Evolutionary conservation across 2,113 vertebrate species (phyloP).

Genomic region (Perognathus longimembris): DNA sequence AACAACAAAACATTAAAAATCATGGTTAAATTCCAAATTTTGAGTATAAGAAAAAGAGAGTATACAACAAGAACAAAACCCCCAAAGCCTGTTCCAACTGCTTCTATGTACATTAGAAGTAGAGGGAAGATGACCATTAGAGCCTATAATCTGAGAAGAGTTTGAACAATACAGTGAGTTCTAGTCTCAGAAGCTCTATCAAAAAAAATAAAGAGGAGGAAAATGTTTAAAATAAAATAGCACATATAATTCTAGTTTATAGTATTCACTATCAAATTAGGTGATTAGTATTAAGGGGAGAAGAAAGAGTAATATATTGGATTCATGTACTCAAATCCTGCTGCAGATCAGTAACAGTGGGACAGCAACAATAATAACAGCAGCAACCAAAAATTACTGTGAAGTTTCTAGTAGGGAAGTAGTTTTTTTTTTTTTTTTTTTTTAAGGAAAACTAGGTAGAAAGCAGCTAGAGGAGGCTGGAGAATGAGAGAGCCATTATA

Average conservation of each 20-base stretch:
- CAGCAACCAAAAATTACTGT: not conserved
- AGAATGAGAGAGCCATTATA: not conserved
- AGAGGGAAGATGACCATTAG: not conserved
- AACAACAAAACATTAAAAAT: constrained; percentile 15
- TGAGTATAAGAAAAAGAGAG: not conserved
- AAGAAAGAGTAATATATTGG: not conserved
- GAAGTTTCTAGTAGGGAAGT: not conserved
- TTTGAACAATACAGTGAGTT: too few relatives aligned
- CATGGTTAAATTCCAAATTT: not conserved
- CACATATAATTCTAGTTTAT: not conserved
- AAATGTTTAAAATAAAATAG: not conserved
- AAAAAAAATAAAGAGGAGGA: not conserved
- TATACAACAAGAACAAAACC: too few relatives aligned
- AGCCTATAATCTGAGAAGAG: not conserved
- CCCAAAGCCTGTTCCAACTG: too few relatives aligned
- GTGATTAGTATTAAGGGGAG: not conserved
- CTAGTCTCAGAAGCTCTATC: not conserved
- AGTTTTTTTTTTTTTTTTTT: too few relatives aligned
- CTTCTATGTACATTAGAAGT: not conserved
- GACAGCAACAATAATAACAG: too few relatives aligned
- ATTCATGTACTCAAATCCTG: not conserved
- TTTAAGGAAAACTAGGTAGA: not conserved
- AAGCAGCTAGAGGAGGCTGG: not conserved
- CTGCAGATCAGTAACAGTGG: not conserved
- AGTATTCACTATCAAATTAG: not conserved